Base-by-base conservation (phyloP, 2,888 invertebrate genomes). In the Agrotis segetum region DNA sequence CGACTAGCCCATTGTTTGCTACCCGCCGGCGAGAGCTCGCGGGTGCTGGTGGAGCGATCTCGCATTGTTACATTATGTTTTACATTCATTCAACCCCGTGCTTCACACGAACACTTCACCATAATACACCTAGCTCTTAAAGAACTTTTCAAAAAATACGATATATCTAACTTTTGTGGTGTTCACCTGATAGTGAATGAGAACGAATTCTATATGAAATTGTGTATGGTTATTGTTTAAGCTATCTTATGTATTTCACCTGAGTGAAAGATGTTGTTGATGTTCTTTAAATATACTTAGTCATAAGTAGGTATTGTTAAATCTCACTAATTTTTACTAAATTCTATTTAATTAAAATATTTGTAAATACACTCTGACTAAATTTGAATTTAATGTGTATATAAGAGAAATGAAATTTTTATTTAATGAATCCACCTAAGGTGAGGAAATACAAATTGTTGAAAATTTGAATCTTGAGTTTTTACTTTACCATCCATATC, bases 321-420 rank as follows among this genome's bases (percentile, higher is more conserved):
- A 95, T 94, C 93, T 95, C 96, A 95, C 96, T 96, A 96, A 96
- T 96, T 94, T 95, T 96, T 96, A 96, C 96, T 96, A 96, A 96
- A 96, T 95, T 95, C 94, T 96, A 96, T 96, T 96, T 94, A 96
- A 96, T 95, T 94, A 95, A 96, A 96, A 96, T 96, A 96, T 96
- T 96, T 96, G 96, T 96, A 96, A 96, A 96, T 96, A 96, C 96
- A 96, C 96, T 94, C 92, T 90, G 92, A 96, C 95, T 94, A 96
- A 94, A 95, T 95, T 96, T 95, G 91, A 91, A 95, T 95, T 94
- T 96, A 96, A 94, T 96, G 95, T 96, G 96, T 96, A 96, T 96
- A 96, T 96, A 96, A 95, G 93, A 95, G 91, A 92, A 94, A 93
- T 91, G 88, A 92, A 89, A 88, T 92, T 95, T 96, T 95, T 96